Base-by-base conservation (phyloP, 2,113 vertebrate species). In the Dicerorhinus sumatrensis region DNA sequence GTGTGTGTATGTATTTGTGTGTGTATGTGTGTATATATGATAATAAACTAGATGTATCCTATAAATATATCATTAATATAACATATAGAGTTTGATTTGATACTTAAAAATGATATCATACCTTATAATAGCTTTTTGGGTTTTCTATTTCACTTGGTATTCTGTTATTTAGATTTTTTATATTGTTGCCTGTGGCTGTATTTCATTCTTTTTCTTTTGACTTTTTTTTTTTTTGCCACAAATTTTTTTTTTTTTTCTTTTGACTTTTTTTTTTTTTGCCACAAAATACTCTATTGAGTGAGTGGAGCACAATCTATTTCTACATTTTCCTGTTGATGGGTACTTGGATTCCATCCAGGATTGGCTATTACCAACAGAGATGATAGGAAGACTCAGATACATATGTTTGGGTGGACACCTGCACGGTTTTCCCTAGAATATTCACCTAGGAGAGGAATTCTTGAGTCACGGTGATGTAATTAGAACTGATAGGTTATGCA, bases 391-490 rank as follows among this genome's bases (percentile, higher is more conserved):
- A 21, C 11, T 36, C 29, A 36, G n/a, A 27, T 18, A 8, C 3
- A 0, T 16, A 62, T 54, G 17, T 79, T 58, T 10, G 36, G n/a
- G 23, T 25, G 29, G 27, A 6, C 6, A 6, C 25, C 33, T 13
- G 13, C 54, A 14, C 17, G 20, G 4, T 23, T 56, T n/a, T 21
- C 33, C 31, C 31, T 21, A 23, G 4, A 3, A 29, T 2, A 17
- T 7, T 29, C 51, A 29, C 31, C 23, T 17, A 3, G 21, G 51
- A 10, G n/a, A 76, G 12, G 5, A 16, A 16, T 42, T 69, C 36
- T 6, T 10, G 29, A 27, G 6, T 31, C n/a, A 6, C 0, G 6
- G 51, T 8, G 5, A 4, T 3, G 29, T 21, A 23, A 36, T 6
- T 48, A 31, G 39, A 80, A 27, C 31, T 2, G 9, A 18, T 7